Base-by-base conservation (phyloP, 2,113 vertebrate species). In the Ophiodon elongatus region DNA sequence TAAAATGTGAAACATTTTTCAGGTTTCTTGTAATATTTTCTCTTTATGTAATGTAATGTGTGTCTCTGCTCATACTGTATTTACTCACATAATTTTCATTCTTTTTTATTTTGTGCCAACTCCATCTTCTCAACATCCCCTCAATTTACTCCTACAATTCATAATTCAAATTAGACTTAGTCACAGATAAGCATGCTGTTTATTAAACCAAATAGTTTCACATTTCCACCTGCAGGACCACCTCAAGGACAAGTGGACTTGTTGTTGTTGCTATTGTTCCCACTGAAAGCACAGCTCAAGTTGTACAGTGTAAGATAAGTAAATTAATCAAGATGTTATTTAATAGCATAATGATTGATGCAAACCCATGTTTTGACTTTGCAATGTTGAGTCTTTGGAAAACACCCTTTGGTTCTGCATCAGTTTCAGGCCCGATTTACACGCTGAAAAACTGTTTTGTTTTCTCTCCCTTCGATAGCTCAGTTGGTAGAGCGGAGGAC, bases 401-500 rank as follows among this genome's bases (percentile, higher is more conserved):
- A n/a, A n/a, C n/a, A n/a, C n/a, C n/a, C n/a, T n/a, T n/a, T n/a
- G n/a, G n/a, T n/a, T n/a, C n/a, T n/a, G n/a, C n/a, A n/a, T n/a
- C n/a, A n/a, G n/a, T n/a, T n/a, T n/a, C n/a, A n/a, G n/a, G n/a
- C n/a, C n/a, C n/a, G n/a, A n/a, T n/a, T n/a, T n/a, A n/a, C n/a
- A n/a, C n/a, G n/a, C n/a, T n/a, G n/a, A n/a, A n/a, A n/a, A n/a
- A n/a, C n/a, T n/a, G n/a, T n/a, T n/a, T n/a, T n/a, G n/a, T n/a
- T n/a, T n/a, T n/a, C n/a, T n/a, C 75, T 62, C 70, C 95, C 93
- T 97, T 97, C 94, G 96, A 96, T 97, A 97, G 96, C 96, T 96
- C 95, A 97, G 96, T 93, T 96, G 96, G 96, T 96, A 97, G 96
- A 97, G 96, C 78, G 92, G 96, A 96, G 96, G 96, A 96, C 96